Percentiles rank a stretch among this genome's conserved stretches.
phyloP scores from a whole-genome alignment of 2,888 invertebrate genomes.

The Xanthostigma xanthostigma region DNA sequence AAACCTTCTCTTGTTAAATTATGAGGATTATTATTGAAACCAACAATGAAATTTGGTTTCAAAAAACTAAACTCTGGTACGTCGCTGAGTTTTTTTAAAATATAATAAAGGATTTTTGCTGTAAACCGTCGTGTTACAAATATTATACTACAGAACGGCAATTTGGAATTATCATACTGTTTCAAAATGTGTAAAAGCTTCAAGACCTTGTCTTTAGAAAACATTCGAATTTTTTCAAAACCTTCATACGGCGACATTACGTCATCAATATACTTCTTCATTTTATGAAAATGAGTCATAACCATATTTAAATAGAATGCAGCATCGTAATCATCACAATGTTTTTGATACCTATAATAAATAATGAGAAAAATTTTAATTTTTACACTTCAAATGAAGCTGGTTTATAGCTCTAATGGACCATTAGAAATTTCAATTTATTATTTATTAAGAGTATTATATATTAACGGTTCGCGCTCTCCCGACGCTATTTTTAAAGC shows the following conservation, averaged over 20 bases:
- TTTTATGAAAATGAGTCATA: too few relatives aligned
- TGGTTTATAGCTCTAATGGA: too few relatives aligned
- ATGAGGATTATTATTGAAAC: slow-evolving; percentile 41
- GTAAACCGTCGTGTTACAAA: slow-evolving; percentile 61
- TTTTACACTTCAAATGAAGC: too few relatives aligned
- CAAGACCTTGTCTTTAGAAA: background rate
- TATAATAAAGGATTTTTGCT: slow-evolving; percentile 56
- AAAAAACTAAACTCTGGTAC: slow-evolving; percentile 40
- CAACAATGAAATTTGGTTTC: slow-evolving; percentile 58
- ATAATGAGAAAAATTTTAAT: too few relatives aligned
- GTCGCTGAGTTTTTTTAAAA: slow-evolving; percentile 37
- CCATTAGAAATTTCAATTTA: too few relatives aligned
- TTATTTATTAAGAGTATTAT: too few relatives aligned
- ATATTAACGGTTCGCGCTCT: too few relatives aligned
- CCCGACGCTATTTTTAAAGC: too few relatives aligned
- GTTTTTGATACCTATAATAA: too few relatives aligned
- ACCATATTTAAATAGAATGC: too few relatives aligned
- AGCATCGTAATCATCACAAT: too few relatives aligned
- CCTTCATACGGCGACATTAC: background rate
- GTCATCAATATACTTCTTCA: too few relatives aligned
- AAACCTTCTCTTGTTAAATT: slow-evolving; percentile 38
- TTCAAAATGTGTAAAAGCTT: background rate
- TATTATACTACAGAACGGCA: slow-evolving; percentile 45
- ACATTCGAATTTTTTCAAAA: slow-evolving; percentile 15
- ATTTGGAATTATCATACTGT: background rate